phyloP scores from a whole-genome alignment of 2,797 vertebrate species.

The Rhabdomys pumilio region DNA sequence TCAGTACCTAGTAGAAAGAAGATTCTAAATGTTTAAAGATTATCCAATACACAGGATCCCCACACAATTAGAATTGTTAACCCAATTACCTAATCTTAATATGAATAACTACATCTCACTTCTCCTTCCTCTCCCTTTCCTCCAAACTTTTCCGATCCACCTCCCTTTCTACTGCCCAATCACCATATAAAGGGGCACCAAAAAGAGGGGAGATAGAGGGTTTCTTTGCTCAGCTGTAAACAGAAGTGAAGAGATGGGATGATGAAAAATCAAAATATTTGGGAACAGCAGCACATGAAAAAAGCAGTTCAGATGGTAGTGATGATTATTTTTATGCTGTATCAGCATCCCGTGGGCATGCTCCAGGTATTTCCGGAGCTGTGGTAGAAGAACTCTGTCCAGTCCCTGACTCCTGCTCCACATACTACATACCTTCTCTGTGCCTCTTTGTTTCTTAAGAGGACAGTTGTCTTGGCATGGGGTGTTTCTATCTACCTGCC shows the following conservation, averaged over 20 bases:
- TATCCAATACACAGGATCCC: too few species aligned
- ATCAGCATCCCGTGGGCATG: too few species aligned
- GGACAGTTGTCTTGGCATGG: not conserved
- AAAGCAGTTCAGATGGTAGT: not conserved
- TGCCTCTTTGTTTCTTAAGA: not conserved
- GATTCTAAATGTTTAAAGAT: too few species aligned
- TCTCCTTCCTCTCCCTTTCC: too few species aligned
- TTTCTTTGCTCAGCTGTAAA: not conserved
- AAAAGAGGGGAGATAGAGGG: not conserved
- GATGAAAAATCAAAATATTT: not conserved
- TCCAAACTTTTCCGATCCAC: too few species aligned
- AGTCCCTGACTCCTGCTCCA: not conserved
- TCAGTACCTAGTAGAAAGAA: too few species aligned
- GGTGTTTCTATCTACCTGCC: not conserved
- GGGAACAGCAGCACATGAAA: not conserved
- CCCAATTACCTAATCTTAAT: too few species aligned
- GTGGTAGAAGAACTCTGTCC: too few species aligned
- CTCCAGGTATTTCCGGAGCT: not conserved
- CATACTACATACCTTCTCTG: not conserved
- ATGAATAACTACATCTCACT: too few species aligned
- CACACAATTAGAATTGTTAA: too few species aligned
- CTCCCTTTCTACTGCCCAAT: too few species aligned
- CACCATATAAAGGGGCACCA: not conserved
- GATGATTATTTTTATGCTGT: not conserved
- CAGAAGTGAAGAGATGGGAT: not conserved